phyloP scores from a whole-genome alignment of 64 coral and sea anemone species.

The Pachyseris speciosa region DNA sequence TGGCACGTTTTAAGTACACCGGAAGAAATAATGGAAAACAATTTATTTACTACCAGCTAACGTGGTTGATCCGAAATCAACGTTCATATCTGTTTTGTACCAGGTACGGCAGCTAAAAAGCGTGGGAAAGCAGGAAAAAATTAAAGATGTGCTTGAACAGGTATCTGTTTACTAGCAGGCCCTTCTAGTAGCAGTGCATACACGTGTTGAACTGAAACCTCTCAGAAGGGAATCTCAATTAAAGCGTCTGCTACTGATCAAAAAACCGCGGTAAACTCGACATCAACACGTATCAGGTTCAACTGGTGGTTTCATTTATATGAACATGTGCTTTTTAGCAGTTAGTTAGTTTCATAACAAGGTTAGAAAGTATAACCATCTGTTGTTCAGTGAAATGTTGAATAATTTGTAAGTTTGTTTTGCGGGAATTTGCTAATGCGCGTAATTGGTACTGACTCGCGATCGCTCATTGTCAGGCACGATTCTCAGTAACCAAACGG shows the following conservation, averaged over 20 bases:
- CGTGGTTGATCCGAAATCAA: too few species aligned
- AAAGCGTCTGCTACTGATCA: not conserved
- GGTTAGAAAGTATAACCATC: too few species aligned
- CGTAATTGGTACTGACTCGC: too few species aligned
- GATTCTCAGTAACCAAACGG: too few species aligned
- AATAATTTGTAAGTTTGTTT: too few species aligned
- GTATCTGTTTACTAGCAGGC: not conserved
- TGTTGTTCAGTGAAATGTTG: too few species aligned
- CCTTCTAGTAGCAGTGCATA: not conserved
- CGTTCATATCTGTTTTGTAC: not conserved
- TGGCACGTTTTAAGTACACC: too few species aligned
- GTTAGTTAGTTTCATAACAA: too few species aligned
- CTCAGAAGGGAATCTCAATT: not conserved
- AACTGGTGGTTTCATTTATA: conserved; percentile 28
- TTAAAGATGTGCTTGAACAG: not conserved
- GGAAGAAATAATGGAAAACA: too few species aligned
- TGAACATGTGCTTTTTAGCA: conserved; percentile 1
- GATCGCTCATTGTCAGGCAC: too few species aligned
- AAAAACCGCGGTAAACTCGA: not conserved
- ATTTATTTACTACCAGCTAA: too few species aligned
- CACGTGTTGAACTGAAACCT: not conserved
- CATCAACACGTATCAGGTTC: not conserved
- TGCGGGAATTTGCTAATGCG: too few species aligned
- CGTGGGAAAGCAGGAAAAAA: not conserved
- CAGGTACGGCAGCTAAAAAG: not conserved